These are phyloP conservation scores for Penelope pileata DNA, from an alignment of 2,113 vertebrate species.

Conservation along the genomic window DNA sequence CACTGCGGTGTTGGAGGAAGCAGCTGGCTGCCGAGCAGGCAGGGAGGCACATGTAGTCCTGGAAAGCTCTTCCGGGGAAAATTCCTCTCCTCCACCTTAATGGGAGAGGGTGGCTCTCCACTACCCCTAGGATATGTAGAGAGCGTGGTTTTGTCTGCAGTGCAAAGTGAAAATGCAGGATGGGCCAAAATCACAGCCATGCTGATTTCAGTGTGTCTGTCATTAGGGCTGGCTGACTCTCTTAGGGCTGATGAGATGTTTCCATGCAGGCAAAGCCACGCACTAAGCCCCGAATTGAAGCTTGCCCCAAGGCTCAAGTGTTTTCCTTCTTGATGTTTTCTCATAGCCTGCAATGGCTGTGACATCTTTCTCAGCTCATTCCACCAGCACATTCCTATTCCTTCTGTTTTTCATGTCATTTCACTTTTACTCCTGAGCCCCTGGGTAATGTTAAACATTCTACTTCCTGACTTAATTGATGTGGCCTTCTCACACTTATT, in stretches of 20 bases:
- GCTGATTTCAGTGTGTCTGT: background rate
- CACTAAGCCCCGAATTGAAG: background rate
- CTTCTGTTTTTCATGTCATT: conserved; percentile 29
- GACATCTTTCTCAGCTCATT: background rate
- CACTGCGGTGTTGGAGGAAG: background rate
- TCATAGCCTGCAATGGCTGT: accelerated
- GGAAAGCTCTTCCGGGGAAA: background rate
- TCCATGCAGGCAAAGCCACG: background rate
- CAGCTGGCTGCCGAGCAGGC: background rate
- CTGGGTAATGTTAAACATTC: background rate
- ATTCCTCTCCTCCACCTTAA: background rate
- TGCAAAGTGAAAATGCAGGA: background rate
- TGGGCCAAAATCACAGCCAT: background rate
- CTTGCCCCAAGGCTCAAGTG: accelerated
- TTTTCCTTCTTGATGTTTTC: background rate
- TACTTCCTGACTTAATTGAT: conserved; percentile 52
- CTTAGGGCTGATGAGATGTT: accelerated
- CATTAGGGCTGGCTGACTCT: accelerated
- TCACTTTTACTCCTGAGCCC: background rate
- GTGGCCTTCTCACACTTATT: conserved; percentile 48
- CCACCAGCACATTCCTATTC: background rate
- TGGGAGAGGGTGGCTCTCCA: background rate
- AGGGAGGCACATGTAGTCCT: background rate
- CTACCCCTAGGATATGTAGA: background rate
- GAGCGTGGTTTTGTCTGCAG: background rate